Evolutionary conservation across 2,888 invertebrate species (phyloP).

Genomic region (Lasioglossum marginatum): DNA sequence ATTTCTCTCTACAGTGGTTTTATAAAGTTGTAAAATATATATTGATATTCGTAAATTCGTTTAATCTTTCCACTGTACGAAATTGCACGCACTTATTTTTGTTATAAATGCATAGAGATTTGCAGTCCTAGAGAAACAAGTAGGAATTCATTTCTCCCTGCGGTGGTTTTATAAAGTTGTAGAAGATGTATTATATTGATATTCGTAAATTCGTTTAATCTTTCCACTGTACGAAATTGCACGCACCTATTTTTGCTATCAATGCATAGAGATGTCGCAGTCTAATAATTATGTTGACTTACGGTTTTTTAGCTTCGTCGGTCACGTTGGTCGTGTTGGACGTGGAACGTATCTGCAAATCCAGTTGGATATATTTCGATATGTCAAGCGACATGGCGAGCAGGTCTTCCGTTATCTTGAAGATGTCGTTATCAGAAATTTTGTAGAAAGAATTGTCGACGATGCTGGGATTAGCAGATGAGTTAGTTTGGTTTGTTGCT

Average conservation of each 20-base stretch:
- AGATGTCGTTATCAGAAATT: constrained; percentile 76
- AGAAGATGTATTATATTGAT: too few relatives aligned
- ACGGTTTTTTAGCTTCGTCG: constrained; percentile 75
- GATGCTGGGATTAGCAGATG: constrained; percentile 24
- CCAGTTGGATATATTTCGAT: constrained; percentile 70
- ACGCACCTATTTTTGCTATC: not conserved
- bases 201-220: not conserved
- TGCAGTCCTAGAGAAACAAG: too few relatives aligned
- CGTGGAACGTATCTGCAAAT: constrained; percentile 73
- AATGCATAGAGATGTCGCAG: not conserved
- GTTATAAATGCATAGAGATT: too few relatives aligned
- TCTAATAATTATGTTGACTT: constrained; percentile 28
- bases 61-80: not conserved
- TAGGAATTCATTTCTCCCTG: too few relatives aligned
- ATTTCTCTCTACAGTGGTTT: too few relatives aligned
- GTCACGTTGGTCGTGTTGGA: constrained; percentile 62
- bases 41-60: too few relatives aligned
- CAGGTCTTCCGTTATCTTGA: constrained; percentile 76
- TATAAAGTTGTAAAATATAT: too few relatives aligned
- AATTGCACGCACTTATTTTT: not conserved
- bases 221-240: not conserved
- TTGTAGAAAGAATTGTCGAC: constrained; percentile 44
- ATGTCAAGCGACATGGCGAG: constrained; percentile 74
- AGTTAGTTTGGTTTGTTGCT: constrained; percentile 3
- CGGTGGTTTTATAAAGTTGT: too few relatives aligned